phyloP scores from a whole-genome alignment of 2,113 vertebrate species.

The Syrrhaptes paradoxus region DNA sequence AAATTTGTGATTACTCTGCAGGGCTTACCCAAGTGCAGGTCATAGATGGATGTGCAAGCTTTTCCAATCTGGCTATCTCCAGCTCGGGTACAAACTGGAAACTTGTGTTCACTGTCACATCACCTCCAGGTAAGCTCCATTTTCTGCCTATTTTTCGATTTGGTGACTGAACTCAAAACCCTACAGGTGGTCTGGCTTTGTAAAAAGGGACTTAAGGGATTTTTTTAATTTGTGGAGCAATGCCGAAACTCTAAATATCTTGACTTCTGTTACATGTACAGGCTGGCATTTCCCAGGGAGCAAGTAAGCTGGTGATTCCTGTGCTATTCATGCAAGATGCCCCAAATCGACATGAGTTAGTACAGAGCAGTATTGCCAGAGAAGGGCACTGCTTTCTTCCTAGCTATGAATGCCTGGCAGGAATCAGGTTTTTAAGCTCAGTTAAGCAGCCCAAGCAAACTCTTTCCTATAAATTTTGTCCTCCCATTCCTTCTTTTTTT shows the following conservation, averaged over 20 bases:
- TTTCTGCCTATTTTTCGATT: neutral
- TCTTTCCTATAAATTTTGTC: neutral
- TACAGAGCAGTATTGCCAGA: neutral
- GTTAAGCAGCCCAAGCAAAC: neutral
- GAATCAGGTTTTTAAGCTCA: neutral
- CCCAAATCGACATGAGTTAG: neutral
- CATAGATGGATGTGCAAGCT: conserved; percentile 70
- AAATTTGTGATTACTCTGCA: conserved; percentile 25
- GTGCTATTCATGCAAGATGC: neutral
- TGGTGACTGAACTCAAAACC: neutral
- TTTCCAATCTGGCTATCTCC: conserved; percentile 72
- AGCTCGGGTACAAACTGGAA: conserved; percentile 71
- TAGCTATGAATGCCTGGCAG: neutral
- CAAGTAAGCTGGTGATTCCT: neutral
- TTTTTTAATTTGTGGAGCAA: neutral
- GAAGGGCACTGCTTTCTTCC: neutral
- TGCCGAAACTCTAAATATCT: neutral
- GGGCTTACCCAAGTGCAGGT: conserved; percentile 67
- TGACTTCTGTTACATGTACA: neutral
- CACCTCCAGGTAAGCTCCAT: conserved; percentile 72
- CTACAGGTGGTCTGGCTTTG: neutral
- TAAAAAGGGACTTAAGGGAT: neutral
- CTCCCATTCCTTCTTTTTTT: neutral
- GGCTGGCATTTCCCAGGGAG: neutral
- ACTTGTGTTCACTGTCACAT: conserved; percentile 75